Evolutionary conservation across 2,888 invertebrate species (phyloP), one percentile per base, ranked within the genome.

Genomic region (Trachelus iudaicus): DNA sequence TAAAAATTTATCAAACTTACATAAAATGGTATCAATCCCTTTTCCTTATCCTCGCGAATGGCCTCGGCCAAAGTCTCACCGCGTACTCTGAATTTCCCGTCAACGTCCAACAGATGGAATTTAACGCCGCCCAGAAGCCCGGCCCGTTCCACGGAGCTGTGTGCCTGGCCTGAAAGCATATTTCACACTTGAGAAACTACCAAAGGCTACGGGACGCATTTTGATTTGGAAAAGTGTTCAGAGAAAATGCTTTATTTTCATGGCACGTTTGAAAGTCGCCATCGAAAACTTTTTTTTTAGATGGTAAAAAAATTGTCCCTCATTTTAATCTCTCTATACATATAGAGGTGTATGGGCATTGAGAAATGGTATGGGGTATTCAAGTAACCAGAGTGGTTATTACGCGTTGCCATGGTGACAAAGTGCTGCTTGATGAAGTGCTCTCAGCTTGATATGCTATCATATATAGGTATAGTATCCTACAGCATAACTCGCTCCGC

Each of bases 11-110:
- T 9, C 71, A 68, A 73, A 92, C 96, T 95, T 92, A 98, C 99
- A 92, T 96, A 98, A 92, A 99, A 99, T 34, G 99, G 99, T 89
- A 99, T 98, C 13, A 99, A 93, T 76, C 99, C 99, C 80, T 96
- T 95, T 78, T 94, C 94, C 79, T 95, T 93, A 92, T 99, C 99
- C 89, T 97, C 95, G 86, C 96, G 93, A 75, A 98, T 96, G 0
- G 97, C 97, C 79, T 94, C 93, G 73, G 94, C 94, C 73, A 98
- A 91, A 1, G 95, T 94, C 73, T 95, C 95, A 12, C 97, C 97
- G 34, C 96, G 93, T 35, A 98, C 92, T 79, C 94, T 93, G 86
- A 95, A 95, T 82, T 95, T 94, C 23, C 93, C 93, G 90, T 97
- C 97, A 0, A 96, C 94, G 56, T 94, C 93, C 75, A 99, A 92